Evolutionary conservation across 2,888 invertebrate species (phyloP).

Genomic region (Strigamia crassipes): DNA sequence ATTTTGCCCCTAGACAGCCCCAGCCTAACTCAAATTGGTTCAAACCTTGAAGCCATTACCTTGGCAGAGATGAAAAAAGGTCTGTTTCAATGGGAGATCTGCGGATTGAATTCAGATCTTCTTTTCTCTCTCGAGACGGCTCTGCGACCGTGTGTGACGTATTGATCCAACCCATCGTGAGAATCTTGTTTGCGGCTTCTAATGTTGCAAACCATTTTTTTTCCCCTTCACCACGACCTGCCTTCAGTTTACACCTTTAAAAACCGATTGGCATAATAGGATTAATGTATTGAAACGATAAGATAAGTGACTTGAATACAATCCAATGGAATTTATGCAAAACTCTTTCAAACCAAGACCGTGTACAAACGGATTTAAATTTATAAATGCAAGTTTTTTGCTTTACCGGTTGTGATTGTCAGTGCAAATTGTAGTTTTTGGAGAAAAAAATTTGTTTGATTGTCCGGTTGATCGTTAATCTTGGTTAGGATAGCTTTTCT

Average conservation of each 20-base stretch:
- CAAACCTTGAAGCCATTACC: conserved; percentile 10
- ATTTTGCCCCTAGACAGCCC: no score
- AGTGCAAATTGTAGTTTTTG: no score
- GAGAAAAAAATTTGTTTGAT: neutral
- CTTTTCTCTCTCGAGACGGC: conserved; percentile 29
- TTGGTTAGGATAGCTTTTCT: neutral
- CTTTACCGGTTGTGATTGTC: no score
- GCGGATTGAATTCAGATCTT: conserved; percentile 7
- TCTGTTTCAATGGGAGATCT: neutral
- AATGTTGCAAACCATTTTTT: neutral
- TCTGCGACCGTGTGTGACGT: conserved; percentile 18
- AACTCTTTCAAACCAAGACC: neutral
- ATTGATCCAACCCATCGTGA: conserved; percentile 17
- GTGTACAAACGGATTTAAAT: neutral
- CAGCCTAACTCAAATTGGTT: neutral
- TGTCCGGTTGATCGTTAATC: neutral
- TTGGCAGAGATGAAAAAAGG: neutral
- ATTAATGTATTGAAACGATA: neutral
- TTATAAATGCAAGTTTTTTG: no score
- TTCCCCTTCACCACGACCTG: neutral
- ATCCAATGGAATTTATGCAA: neutral
- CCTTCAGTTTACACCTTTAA: neutral
- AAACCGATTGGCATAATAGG: conserved; percentile 20
- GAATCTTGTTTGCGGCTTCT: conserved; percentile 40
- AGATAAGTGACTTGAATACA: neutral